Base-by-base conservation (phyloP, 2,113 vertebrate genomes). In the Mellivora capensis region DNA sequence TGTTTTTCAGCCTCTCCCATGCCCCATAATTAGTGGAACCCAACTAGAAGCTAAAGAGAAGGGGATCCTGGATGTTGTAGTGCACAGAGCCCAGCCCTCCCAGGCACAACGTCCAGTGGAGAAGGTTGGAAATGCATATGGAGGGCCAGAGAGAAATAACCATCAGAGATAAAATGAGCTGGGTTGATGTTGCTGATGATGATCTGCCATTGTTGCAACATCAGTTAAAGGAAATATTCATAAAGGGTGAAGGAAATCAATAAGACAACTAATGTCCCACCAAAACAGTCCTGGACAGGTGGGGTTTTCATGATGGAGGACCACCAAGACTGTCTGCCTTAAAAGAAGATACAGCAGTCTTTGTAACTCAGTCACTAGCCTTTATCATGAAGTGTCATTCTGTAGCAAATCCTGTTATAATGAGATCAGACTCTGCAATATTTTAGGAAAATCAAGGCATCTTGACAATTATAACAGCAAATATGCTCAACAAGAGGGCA, bases 381-480 rank as follows among this genome's bases (percentile, higher is more conserved):
- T 93, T 94, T 88, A 54, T 37, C 34, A 77, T 27, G 27, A 85
- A 74, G 47, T 74, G 42, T 82, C 57, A 47, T 92, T 96, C 74
- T 31, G 72, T 9, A 94, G 67, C 17, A 95, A 97, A 96, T 82
- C 59, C 80, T 94, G 17, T 88, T 87, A 82, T 83, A 94, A 95
- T 94, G 94, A 94, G 49, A 86, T 96, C 62, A 39, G 52, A 52
- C 34, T 34, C 6, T 61, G n/a, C 3, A 69, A 81, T 91, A 52
- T 91, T 94, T 93, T 89, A 80, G 72, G 93, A 95, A 96, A 82
- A 92, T 82, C 31, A 85, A 94, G 90, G 72, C 34, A 42, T 47
- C 52, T 86, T 96, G 74, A 81, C 31, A 90, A 52, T 88, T 87
- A 6, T 54, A 59, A 82, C 4, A 90, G 67, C n/a, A 95, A 93